These are phyloP conservation scores for Phrynocephalus vlangalii DNA, from an alignment of 2,797 vertebrate genomes.

Conservation along the genomic window DNA sequence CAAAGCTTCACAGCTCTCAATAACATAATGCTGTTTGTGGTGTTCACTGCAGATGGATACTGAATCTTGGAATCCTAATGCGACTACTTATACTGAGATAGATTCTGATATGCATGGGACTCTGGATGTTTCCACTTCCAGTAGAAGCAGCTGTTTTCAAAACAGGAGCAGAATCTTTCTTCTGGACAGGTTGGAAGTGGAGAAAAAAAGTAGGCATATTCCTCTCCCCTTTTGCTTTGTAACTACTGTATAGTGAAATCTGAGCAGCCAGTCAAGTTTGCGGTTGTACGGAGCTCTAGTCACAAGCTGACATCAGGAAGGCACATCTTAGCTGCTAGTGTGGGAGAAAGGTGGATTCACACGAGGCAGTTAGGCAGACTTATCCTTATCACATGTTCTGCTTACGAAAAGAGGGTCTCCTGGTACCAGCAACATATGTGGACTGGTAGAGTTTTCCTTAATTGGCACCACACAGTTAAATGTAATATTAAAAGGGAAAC, in stretches of 20 bases:
- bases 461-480: constrained; percentile 31
- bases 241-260: background rate
- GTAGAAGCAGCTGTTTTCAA: background rate
- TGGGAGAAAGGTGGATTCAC: background rate
- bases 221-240: background rate
- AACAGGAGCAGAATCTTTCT: background rate
- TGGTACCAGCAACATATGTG: background rate
- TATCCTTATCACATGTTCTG: background rate
- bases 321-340: background rate
- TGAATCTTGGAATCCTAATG: background rate
- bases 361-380: background rate
- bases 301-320: background rate
- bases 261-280: background rate
- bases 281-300: background rate
- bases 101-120: background rate
- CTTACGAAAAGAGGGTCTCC: background rate
- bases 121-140: background rate
- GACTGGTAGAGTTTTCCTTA: background rate
- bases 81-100: background rate
- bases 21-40: too few relatives aligned
- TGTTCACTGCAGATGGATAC: background rate
- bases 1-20: too few relatives aligned
- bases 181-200: background rate
- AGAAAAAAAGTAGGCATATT: background rate
- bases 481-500: constrained; percentile 4